These are phyloP conservation scores for Anoplophora glabripennis DNA, from an alignment of 1,140 invertebrate species.

Conservation along the genomic window DNA sequence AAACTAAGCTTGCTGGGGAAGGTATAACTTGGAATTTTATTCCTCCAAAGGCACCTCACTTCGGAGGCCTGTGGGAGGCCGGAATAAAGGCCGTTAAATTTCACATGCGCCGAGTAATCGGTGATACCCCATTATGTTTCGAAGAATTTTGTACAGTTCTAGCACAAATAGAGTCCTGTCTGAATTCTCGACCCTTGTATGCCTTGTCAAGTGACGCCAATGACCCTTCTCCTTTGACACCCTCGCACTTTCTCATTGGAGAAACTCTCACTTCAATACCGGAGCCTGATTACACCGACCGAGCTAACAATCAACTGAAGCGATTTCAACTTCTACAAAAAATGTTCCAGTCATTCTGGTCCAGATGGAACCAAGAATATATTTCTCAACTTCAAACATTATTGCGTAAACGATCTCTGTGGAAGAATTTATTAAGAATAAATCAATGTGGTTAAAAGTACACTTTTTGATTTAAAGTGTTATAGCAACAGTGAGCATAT, in stretches of 20 bases:
- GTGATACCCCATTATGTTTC: constrained; percentile 34
- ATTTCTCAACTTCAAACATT: constrained; percentile 25
- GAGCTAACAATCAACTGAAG: constrained; percentile 20
- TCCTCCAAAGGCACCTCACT: constrained; percentile 37
- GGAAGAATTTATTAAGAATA: too few relatives aligned
- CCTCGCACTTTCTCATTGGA: constrained; percentile 47
- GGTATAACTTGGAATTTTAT: constrained; percentile 36
- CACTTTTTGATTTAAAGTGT: too few relatives aligned
- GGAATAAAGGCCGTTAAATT: constrained; percentile 33
- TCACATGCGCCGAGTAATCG: constrained; percentile 33
- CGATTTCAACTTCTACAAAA: constrained; percentile 33
- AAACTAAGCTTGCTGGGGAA: background rate
- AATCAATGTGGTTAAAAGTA: too few relatives aligned
- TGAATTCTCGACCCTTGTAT: constrained; percentile 43
- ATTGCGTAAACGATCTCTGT: too few relatives aligned
- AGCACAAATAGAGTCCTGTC: constrained; percentile 29
- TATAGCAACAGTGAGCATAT: too few relatives aligned
- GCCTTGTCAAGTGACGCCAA: constrained; percentile 32
- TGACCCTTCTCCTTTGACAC: constrained; percentile 35
- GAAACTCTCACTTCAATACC: constrained; percentile 29
- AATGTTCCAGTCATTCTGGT: constrained; percentile 36
- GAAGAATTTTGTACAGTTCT: constrained; percentile 35
- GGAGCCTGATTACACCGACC: constrained; percentile 1
- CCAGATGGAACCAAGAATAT: constrained; percentile 34
- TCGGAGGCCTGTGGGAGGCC: constrained; percentile 45